These are phyloP conservation scores for Hemibagrus wyckioides DNA, from an alignment of 2,113 vertebrate genomes.

Conservation along the genomic window DNA sequence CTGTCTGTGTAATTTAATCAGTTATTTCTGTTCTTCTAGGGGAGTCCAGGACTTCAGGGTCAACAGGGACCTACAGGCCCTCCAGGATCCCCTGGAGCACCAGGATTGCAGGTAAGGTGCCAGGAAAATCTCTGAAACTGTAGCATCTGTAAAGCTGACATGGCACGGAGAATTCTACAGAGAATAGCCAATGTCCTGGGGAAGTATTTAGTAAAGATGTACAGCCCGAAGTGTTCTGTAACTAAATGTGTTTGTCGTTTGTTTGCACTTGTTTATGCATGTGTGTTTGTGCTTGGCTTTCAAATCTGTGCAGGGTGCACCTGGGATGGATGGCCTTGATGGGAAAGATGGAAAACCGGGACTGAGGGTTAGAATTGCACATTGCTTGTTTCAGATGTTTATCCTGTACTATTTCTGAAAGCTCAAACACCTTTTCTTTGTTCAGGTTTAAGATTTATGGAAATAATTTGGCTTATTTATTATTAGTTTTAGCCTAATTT, in stretches of 20 bases:
- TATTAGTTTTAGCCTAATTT: conserved; percentile 2
- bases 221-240: not conserved
- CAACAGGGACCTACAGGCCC: conserved; percentile 75
- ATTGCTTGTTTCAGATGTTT: not conserved
- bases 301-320: conserved; percentile 77
- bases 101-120: conserved; percentile 76
- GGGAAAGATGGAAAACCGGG: conserved; percentile 94
- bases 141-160: conserved; percentile 4
- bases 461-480: not conserved
- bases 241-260: conserved; percentile 55
- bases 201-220: conserved; percentile 26
- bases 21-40: conserved; percentile 68
- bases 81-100: conserved; percentile 81
- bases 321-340: conserved; percentile 88
- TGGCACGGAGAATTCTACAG: not conserved
- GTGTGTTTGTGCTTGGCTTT: not conserved
- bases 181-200: conserved; percentile 17
- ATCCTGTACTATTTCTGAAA: not conserved
- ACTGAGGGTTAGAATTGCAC: conserved; percentile 74
- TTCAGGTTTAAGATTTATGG: not conserved
- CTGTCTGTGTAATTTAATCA: not conserved
- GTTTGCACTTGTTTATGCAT: not conserved
- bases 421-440: not conserved
- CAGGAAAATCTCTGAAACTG: not conserved
- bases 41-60: conserved; percentile 81